Evolutionary conservation across 1,140 invertebrate species (phyloP), one percentile per base, ranked within the genome.

Genomic region (Conus ventricosus): DNA sequence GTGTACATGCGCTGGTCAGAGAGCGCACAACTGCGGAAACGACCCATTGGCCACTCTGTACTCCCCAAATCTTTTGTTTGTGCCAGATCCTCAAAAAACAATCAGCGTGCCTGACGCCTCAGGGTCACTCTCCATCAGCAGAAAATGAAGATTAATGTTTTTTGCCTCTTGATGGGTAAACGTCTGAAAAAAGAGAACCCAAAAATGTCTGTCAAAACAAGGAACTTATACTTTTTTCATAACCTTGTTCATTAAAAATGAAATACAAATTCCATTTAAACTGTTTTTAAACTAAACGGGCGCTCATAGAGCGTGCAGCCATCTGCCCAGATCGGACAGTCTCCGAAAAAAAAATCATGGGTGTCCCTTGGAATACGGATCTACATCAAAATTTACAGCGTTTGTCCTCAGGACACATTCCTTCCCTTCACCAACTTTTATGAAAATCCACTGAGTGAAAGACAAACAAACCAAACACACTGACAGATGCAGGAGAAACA

Each of bases 71-170:
- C 89, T 23, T 71, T n/a, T 54, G 4, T 76, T 84, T 15, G 17
- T 11, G 0, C 78, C 39, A 39, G 54, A n/a, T 11, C 91, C 91
- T 60, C 95, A 93, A 76, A 90, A 91, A 15, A 95, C 83, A 0
- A 86, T 91, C 15, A 95, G 91, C 11, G 57, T 89, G 0, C 92
- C 94, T 17, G 82, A 78, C 1, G 92, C 93, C 20, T 88, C 85
- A 25, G 93, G 93, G 60, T 94, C 94, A 15, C 92, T 89, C 71
- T 94, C 94, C 92, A 94, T 93, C 15, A 94, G 87, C 55, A 94
- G 88, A 53, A 94, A 92, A 78, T 94, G 94, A 13, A 94, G 78
- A 7, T 92, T 94, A 17, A 95, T 89, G 53, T n/a, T 90, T 89
- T 84, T 92, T 91, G 13, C 90, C 91, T 63, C 55, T 23, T 27